These are phyloP conservation scores for Melanostoma scalare DNA, from an alignment of 2,888 invertebrate species.

Conservation along the genomic window DNA sequence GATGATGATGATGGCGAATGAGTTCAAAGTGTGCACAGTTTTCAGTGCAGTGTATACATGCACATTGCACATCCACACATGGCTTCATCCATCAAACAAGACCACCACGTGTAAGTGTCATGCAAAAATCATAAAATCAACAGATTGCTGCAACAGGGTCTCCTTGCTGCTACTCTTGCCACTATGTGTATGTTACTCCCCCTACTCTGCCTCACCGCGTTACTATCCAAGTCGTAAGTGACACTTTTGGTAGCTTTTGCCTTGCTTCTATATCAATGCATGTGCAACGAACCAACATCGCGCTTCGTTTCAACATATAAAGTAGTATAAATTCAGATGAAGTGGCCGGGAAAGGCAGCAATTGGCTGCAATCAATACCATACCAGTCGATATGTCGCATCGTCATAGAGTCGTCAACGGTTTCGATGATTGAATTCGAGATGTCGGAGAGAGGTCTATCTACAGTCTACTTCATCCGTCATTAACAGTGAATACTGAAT, in stretches of 20 bases:
- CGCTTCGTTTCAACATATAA: conserved; percentile 1
- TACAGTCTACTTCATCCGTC: conserved; percentile 46
- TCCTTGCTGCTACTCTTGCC: background rate
- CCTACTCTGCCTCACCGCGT: background rate
- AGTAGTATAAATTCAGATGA: background rate
- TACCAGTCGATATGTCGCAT: conserved; percentile 30
- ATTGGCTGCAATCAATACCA: conserved; percentile 67
- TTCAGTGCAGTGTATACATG: background rate
- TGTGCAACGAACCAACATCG: conserved; percentile 3
- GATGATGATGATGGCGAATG: no score
- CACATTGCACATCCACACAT: background rate
- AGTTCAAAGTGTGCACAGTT: background rate
- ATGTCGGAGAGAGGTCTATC: conserved; percentile 57
- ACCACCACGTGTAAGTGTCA: conserved; percentile 48
- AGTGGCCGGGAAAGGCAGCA: conserved; percentile 17
- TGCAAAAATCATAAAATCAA: conserved; percentile 63
- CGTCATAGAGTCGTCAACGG: conserved; percentile 18
- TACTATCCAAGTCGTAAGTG: conserved; percentile 25
- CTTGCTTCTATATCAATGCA: background rate
- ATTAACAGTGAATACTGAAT: conserved; percentile 45
- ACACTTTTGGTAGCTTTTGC: conserved; percentile 58
- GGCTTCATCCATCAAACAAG: conserved; percentile 6
- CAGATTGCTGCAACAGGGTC: conserved; percentile 53
- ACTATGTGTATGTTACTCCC: no score
- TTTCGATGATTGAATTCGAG: conserved; percentile 70